Percentiles rank a stretch among this genome's conserved stretches.
Conservation (phyloP, 2,888 invertebrate genomes). For the Cremastinae sp. region DNA sequence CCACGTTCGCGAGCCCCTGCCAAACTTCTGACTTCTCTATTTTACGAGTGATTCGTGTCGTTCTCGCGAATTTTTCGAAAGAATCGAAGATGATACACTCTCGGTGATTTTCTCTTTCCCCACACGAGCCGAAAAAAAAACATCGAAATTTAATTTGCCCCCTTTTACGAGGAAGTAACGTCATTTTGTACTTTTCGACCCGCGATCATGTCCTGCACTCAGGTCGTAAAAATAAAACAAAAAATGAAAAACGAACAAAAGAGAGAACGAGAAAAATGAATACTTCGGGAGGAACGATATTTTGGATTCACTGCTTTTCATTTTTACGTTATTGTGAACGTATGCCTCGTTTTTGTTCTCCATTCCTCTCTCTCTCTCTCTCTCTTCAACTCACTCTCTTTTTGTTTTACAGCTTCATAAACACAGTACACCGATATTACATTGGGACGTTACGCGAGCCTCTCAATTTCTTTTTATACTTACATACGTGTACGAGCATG, state of each 20-base stretch:
- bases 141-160: neutral
- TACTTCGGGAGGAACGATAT: conserved; percentile 23
- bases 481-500: neutral
- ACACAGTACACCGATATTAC: conserved; percentile 65
- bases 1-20: conserved; percentile 42
- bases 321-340: conserved; percentile 34
- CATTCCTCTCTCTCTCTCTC: neutral
- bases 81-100: too few relatives aligned
- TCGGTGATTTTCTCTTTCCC: neutral
- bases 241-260: conserved; percentile 33
- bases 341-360: neutral
- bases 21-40: conserved; percentile 58
- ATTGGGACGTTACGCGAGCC: conserved; percentile 57
- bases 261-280: conserved; percentile 23
- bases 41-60: conserved; percentile 58
- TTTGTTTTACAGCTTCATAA: conserved; percentile 67
- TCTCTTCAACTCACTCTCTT: conserved; percentile 1
- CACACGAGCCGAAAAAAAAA: conserved; percentile 17
- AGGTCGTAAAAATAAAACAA: conserved; percentile 22
- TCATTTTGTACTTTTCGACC: conserved; percentile 6
- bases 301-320: conserved; percentile 13
- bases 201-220: conserved; percentile 3
- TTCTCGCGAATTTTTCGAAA: neutral
- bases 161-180: neutral
- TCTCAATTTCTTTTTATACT: conserved; percentile 13